These are phyloP conservation scores for Epinotia ramella DNA, from an alignment of 2,888 invertebrate genomes.

Conservation along the genomic window DNA sequence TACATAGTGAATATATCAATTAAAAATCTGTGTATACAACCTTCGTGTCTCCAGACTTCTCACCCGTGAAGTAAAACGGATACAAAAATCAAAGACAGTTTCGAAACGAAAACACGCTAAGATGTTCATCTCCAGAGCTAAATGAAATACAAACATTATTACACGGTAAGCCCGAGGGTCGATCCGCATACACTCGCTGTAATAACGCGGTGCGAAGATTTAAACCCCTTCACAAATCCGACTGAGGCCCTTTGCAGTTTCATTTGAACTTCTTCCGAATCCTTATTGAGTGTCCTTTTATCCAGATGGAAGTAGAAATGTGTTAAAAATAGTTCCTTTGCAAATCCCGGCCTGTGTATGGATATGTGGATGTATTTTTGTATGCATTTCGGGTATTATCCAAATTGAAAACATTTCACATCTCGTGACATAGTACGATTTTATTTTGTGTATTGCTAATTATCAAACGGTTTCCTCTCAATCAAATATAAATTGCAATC, in stretches of 20 bases:
- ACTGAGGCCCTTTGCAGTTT: conserved; percentile 55
- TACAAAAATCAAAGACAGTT: conserved; percentile 42
- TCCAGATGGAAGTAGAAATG: conserved; percentile 5
- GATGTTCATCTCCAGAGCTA: conserved; percentile 50
- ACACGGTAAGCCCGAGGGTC: conserved; percentile 65
- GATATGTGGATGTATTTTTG: neutral
- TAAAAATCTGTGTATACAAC: neutral
- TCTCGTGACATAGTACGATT: neutral
- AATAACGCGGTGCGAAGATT: conserved; percentile 54
- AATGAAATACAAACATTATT: conserved; percentile 72
- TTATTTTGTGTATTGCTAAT: neutral
- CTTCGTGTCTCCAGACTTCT: neutral
- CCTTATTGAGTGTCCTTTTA: conserved; percentile 53
- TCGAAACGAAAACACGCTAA: conserved; percentile 48
- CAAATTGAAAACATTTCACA: neutral
- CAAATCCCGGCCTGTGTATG: neutral
- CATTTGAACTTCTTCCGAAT: conserved; percentile 59
- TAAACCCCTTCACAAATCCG: conserved; percentile 67
- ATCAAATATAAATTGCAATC: neutral
- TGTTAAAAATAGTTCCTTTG: conserved; percentile 39
- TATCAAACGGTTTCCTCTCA: neutral
- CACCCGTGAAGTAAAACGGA: conserved; percentile 13
- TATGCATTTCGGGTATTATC: neutral
- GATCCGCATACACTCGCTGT: conserved; percentile 56
- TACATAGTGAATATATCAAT: neutral